A percentile compares a stretch with the other conserved stretches of the same genome.
phyloP scores from a whole-genome alignment of 2,797 vertebrate species.

The Scarus forsteni region DNA sequence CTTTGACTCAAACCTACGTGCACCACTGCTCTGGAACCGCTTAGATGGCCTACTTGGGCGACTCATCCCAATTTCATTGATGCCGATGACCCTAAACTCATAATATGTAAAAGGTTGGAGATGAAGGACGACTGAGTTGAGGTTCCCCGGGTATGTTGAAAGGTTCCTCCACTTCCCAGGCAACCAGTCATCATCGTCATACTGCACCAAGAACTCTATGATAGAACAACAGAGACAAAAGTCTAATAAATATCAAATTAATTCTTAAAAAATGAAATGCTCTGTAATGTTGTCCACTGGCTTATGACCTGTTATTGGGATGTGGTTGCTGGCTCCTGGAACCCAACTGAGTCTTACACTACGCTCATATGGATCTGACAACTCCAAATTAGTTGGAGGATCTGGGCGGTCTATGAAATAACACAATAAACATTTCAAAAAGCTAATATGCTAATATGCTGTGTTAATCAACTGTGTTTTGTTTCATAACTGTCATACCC shows the following conservation, averaged over 20 bases:
- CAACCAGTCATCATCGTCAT: conserved; percentile 93
- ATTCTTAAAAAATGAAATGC: background rate
- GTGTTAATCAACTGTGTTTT: background rate
- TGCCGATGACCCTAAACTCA: conserved; percentile 92
- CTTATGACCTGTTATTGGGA: conserved; percentile 90
- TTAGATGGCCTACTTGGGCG: conserved; percentile 90
- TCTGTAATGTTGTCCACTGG: background rate
- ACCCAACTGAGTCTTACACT: conserved; percentile 93
- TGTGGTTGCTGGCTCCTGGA: conserved; percentile 93
- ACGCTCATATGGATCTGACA: conserved; percentile 93
- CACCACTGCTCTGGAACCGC: conserved; percentile 93
- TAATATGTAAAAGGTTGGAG: conserved; percentile 95
- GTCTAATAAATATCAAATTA: background rate
- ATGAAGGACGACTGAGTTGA: conserved; percentile 92
- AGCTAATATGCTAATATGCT: background rate
- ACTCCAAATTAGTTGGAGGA: conserved; percentile 90
- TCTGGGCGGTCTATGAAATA: conserved; percentile 89
- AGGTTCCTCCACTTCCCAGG: conserved; percentile 93
- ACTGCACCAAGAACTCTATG: conserved; percentile 93
- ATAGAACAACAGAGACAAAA: background rate
- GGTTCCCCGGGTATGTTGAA: conserved; percentile 90
- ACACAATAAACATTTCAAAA: conserved; percentile 19
- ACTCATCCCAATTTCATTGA: conserved; percentile 94
- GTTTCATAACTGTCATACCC: conserved; percentile 81
- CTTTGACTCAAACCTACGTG: conserved; percentile 84